Percentiles rank a stretch among this genome's conserved stretches.
These are phyloP conservation scores for Sternotherus odoratus DNA, from an alignment of 2,797 vertebrate genomes.

Conservation along the genomic window DNA sequence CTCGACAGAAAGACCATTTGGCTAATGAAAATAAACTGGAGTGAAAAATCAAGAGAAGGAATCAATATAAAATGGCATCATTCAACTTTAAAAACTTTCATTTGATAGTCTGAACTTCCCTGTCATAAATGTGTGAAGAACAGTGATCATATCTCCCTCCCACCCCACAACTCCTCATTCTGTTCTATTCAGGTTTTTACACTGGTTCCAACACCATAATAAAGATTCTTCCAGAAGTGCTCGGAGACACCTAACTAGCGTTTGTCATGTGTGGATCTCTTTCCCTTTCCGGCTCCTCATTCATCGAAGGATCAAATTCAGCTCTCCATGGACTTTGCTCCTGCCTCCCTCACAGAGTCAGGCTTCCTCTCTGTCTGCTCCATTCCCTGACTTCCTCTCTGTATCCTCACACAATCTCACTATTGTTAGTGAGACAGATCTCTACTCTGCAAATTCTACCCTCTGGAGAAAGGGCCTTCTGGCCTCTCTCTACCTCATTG, in stretches of 20 bases:
- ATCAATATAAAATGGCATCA: not conserved
- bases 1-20: no score
- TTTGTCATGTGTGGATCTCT: not conserved
- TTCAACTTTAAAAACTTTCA: not conserved
- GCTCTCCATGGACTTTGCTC: not conserved
- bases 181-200: not conserved
- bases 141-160: not conserved
- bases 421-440: not conserved
- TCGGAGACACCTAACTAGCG: not conserved
- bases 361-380: not conserved
- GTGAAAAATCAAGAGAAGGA: not conserved
- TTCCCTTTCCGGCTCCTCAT: not conserved
- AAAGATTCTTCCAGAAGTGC: not conserved
- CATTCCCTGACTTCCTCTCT: not conserved
- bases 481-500: fast-evolving
- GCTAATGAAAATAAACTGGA: no score
- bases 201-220: not conserved
- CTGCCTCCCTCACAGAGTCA: not conserved
- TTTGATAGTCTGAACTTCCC: not conserved
- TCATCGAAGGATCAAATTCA: not conserved
- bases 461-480: fast-evolving
- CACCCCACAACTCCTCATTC: not conserved
- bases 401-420: not conserved
- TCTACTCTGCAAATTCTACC: not conserved
- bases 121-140: not conserved